Evolutionary conservation across 92 coral and sea anemone species (phyloP).

Genomic region (Zoanthus gigantus): DNA sequence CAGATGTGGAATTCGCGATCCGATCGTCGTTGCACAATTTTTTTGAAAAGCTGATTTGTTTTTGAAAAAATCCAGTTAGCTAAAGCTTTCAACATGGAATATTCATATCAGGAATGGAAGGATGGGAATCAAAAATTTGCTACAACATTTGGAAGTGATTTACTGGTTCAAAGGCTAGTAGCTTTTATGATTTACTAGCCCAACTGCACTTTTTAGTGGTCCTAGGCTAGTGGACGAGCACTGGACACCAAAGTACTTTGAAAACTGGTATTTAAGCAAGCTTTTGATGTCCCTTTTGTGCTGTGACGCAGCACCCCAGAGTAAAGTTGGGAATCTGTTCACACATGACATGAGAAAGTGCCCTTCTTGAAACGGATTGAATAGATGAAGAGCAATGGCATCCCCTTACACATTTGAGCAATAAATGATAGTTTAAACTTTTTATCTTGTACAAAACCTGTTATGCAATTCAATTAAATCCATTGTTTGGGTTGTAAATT

Average conservation of each 20-base stretch:
- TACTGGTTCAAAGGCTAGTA: background rate
- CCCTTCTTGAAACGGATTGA: background rate
- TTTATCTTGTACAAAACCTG: too few species aligned
- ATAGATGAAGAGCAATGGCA: background rate
- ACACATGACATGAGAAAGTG: background rate
- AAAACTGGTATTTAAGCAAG: too few species aligned
- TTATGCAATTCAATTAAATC: too few species aligned
- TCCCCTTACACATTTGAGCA: background rate
- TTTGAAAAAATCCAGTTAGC: constrained; percentile 11
- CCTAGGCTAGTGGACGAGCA: background rate
- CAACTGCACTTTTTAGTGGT: constrained; percentile 20
- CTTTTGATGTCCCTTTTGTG: background rate
- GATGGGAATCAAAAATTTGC: constrained; percentile 5
- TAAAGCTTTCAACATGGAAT: constrained; percentile 9
- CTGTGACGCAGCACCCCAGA: background rate
- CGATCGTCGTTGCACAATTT: constrained; percentile 22
- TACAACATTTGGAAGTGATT: constrained; percentile 1
- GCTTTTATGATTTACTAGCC: background rate
- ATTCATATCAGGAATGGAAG: constrained; percentile 16
- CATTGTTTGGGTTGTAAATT: too few species aligned
- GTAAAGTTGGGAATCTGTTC: background rate
- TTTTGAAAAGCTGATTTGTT: constrained; percentile 25
- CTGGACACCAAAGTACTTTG: too few species aligned
- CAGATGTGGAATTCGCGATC: constrained; percentile 22
- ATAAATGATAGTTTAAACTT: too few species aligned